These are phyloP conservation scores for Apaloderma vittatum DNA, from an alignment of 2,113 vertebrate species.

Conservation along the genomic window DNA sequence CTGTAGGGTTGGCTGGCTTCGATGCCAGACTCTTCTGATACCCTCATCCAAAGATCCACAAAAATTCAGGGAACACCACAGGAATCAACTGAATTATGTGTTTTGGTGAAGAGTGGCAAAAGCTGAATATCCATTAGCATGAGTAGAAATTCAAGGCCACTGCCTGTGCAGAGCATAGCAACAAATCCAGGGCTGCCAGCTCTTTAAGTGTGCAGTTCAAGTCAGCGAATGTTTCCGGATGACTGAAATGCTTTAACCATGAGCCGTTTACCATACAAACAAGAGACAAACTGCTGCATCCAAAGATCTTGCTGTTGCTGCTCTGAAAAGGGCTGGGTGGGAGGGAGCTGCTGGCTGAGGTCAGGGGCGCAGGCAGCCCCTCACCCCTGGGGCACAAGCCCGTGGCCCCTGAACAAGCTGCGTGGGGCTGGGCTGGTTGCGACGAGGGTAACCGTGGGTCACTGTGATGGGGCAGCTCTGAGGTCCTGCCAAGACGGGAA, in stretches of 20 bases:
- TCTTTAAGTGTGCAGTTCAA: not conserved
- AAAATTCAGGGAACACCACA: not conserved
- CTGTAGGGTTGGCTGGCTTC: not conserved
- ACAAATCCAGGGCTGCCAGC: constrained; percentile 20
- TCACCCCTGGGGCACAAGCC: rapidly evolving
- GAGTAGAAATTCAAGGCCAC: constrained; percentile 17
- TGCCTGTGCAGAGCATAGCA: constrained; percentile 37
- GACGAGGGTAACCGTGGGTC: rapidly evolving
- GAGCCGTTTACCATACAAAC: not conserved
- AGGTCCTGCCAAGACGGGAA: not conserved
- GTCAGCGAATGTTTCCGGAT: constrained; percentile 36
- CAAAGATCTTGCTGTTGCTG: not conserved
- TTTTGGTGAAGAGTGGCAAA: constrained; percentile 11
- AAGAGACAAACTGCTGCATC: not conserved
- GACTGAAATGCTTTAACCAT: constrained; percentile 24
- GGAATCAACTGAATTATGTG: not conserved
- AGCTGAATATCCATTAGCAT: not conserved
- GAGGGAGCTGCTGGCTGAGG: not conserved
- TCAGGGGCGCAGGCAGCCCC: rapidly evolving
- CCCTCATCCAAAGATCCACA: not conserved
- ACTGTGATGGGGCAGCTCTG: rapidly evolving
- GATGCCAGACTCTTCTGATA: not conserved
- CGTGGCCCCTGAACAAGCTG: not conserved
- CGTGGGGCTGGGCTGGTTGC: not conserved
- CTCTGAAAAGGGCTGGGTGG: not conserved